phyloP scores from a whole-genome alignment of 1,140 invertebrate genomes.

The Neuroterus valhalla region DNA sequence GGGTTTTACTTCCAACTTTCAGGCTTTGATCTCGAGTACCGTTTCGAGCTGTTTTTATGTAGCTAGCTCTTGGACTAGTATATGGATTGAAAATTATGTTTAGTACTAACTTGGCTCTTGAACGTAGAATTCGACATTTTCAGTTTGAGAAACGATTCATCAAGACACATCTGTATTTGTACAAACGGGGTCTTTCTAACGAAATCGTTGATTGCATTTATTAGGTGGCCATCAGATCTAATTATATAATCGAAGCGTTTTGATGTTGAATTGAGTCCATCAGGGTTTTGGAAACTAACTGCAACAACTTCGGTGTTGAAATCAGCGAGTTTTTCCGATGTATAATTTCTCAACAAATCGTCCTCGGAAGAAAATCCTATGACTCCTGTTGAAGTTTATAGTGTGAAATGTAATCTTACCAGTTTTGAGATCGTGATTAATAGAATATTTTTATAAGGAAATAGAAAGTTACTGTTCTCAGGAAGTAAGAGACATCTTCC shows the following conservation, averaged over 20 bases:
- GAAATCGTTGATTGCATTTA: constrained; percentile 56
- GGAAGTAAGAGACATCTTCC: constrained; percentile 56
- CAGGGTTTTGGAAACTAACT: constrained; percentile 60
- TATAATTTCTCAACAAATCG: constrained; percentile 60
- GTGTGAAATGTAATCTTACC: constrained; percentile 25
- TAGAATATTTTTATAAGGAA: constrained; percentile 29
- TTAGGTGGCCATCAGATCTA: constrained; percentile 54
- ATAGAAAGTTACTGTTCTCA: constrained; percentile 50
- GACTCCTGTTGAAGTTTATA: constrained; percentile 47
- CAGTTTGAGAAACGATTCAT: constrained; percentile 61
- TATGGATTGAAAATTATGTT: not conserved
- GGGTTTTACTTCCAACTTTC: too few species aligned
- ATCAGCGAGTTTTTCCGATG: constrained; percentile 47
- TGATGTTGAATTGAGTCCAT: constrained; percentile 38
- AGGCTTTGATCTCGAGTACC: too few species aligned
- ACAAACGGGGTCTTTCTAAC: constrained; percentile 52
- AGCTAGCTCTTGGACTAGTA: too few species aligned
- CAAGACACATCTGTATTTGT: constrained; percentile 66
- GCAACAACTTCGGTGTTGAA: constrained; percentile 45
- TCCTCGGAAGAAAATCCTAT: constrained; percentile 62
- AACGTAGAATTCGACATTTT: constrained; percentile 38
- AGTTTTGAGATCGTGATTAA: constrained; percentile 22
- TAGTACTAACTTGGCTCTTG: constrained; percentile 47
- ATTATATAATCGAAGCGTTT: constrained; percentile 65
- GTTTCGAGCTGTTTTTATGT: too few species aligned